Evolutionary conservation across 2,797 vertebrate genomes (phyloP).

Genomic region (Margarornis squamiger): DNA sequence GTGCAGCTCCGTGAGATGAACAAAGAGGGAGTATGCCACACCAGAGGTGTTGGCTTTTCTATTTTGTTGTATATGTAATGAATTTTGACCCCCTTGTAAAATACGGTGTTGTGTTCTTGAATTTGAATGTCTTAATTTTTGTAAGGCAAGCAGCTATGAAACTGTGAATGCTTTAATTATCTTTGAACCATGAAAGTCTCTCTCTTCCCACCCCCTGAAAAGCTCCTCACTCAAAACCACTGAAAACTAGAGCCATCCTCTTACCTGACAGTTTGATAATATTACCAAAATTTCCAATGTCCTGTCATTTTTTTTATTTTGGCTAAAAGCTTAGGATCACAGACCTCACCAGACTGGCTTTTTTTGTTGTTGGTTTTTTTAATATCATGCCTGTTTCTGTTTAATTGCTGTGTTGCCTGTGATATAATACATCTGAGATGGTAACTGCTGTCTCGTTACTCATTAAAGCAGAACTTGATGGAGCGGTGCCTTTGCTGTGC

Average conservation of each 20-base stretch:
- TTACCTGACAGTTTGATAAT: not conserved
- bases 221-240: not conserved
- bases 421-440: not conserved
- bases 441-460: not conserved
- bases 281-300: not conserved
- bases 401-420: not conserved
- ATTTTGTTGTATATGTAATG: conserved; percentile 20
- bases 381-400: not conserved
- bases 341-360: not conserved
- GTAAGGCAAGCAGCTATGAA: conserved; percentile 64
- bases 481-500: not conserved
- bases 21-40: conserved; percentile 33
- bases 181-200: conserved; percentile 1
- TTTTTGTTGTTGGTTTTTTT: not conserved
- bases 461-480: not conserved
- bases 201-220: not conserved
- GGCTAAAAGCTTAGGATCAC: not conserved
- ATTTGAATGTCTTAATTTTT: conserved; percentile 66
- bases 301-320: not conserved
- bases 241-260: conserved; percentile 30
- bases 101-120: conserved; percentile 43
- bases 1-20: not conserved
- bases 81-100: conserved; percentile 34
- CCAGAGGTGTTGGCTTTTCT: conserved; percentile 18
- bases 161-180: conserved; percentile 67